A percentile compares a stretch with the other conserved stretches of the same genome.
Evolutionary conservation across 2,113 vertebrate genomes (phyloP).

Genomic region (Forbesichthys papilliferus): DNA sequence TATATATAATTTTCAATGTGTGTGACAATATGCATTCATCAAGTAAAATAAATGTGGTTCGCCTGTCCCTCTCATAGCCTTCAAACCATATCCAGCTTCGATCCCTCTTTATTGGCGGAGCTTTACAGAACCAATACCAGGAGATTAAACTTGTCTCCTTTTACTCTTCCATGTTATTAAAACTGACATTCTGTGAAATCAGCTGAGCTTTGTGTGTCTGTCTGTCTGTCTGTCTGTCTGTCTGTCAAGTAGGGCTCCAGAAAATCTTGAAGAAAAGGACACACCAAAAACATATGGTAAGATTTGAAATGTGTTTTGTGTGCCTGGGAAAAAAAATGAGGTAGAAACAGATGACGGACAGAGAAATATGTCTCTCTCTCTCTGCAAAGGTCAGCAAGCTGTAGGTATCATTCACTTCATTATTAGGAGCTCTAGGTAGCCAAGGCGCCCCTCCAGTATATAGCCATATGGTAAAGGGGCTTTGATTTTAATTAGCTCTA

Average conservation of each 20-base stretch:
- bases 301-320: slow-evolving; percentile 2
- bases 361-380: background rate
- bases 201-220: background rate
- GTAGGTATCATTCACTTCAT: slow-evolving; percentile 6
- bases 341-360: background rate
- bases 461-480: slow-evolving; percentile 20
- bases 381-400: slow-evolving; percentile 1
- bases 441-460: slow-evolving; percentile 14
- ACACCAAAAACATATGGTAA: background rate
- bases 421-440: slow-evolving; percentile 30
- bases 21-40: background rate
- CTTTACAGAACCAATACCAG: slow-evolving; percentile 58
- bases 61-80: background rate
- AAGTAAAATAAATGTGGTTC: background rate
- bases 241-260: background rate
- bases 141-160: slow-evolving; percentile 64
- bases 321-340: background rate
- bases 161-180: slow-evolving; percentile 57
- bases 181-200: slow-evolving; percentile 34
- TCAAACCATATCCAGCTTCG: background rate
- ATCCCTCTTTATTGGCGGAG: slow-evolving; percentile 57
- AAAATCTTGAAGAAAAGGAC: background rate
- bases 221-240: background rate
- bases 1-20: no score
- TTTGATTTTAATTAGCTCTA: background rate